Percentiles rank a stretch among this genome's conserved stretches.
phyloP scores from a whole-genome alignment of 2,797 vertebrate species.

The Falco peregrinus region DNA sequence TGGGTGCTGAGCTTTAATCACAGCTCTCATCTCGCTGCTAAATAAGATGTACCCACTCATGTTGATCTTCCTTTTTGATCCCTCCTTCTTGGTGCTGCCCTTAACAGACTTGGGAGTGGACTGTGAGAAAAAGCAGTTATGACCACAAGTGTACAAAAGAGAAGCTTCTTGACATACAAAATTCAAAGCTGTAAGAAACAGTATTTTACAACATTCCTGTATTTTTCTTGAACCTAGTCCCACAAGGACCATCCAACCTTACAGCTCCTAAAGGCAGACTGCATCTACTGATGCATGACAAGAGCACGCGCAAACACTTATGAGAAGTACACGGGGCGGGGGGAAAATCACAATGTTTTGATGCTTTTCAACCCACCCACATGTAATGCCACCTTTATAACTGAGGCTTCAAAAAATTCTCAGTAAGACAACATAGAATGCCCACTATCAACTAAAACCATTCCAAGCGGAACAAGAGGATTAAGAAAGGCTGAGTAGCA shows the following conservation, averaged over 20 bases:
- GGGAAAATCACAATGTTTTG: background rate
- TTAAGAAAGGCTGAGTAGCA: background rate
- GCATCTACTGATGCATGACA: background rate
- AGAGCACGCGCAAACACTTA: background rate
- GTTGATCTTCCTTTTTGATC: slow-evolving; percentile 98
- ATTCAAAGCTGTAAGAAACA: slow-evolving; percentile 22
- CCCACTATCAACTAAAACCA: background rate
- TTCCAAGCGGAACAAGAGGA: background rate
- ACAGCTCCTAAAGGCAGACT: background rate
- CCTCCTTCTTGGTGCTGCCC: slow-evolving; percentile 94
- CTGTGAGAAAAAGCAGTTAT: slow-evolving; percentile 76
- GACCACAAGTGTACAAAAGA: slow-evolving; percentile 25
- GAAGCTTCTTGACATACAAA: slow-evolving; percentile 25
- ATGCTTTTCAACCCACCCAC: slow-evolving; percentile 4
- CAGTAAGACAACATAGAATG: background rate
- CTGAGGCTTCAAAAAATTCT: slow-evolving; percentile 12
- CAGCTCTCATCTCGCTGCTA: slow-evolving; percentile 99
- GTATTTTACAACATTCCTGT: background rate
- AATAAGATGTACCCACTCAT: slow-evolving; percentile 99
- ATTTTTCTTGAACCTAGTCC: background rate
- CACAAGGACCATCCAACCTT: background rate
- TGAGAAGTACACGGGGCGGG: background rate
- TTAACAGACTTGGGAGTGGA: slow-evolving; percentile 95
- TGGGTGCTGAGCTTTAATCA: slow-evolving; percentile 97
- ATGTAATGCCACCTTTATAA: slow-evolving; percentile 25